Conservation (phyloP, 2,888 invertebrate species). For the Plebejus anna region DNA sequence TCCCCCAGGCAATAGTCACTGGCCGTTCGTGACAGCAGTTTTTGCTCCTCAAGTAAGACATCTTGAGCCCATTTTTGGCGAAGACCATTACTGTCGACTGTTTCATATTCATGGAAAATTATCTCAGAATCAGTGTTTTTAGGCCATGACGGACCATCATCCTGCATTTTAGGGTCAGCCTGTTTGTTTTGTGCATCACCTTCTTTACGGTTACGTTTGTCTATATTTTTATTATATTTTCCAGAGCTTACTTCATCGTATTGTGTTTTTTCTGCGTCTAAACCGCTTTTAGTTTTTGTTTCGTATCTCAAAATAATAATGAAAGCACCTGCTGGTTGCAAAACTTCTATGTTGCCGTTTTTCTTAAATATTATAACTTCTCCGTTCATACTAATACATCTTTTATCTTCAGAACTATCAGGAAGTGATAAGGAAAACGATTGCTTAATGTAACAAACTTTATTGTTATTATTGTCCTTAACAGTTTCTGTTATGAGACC, state of each 20-base stretch:
- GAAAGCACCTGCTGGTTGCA: constrained; percentile 58
- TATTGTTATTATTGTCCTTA: constrained; percentile 53
- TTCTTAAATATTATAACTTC: constrained; percentile 64
- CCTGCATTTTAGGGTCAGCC: constrained; percentile 49
- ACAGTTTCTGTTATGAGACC: constrained; percentile 66
- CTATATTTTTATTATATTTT: constrained; percentile 55
- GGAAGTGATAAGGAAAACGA: constrained; percentile 44
- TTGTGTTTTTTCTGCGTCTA: constrained; percentile 40
- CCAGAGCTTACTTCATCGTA: constrained; percentile 46
- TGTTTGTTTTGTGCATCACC: constrained; percentile 48
- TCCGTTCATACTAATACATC: constrained; percentile 64
- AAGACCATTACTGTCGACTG: constrained; percentile 55
- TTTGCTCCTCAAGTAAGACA: constrained; percentile 49
- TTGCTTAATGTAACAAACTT: constrained; percentile 66
- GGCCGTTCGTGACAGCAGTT: constrained; percentile 61
- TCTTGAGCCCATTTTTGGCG: constrained; percentile 56
- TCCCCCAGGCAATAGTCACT: constrained; percentile 66
- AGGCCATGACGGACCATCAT: constrained; percentile 42
- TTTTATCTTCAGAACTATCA: constrained; percentile 56
- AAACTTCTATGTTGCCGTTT: constrained; percentile 54
- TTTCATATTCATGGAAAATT: constrained; percentile 61
- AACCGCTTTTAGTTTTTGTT: constrained; percentile 44
- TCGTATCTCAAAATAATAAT: constrained; percentile 56
- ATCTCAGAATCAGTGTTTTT: constrained; percentile 50
- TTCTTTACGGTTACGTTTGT: constrained; percentile 47